These are phyloP conservation scores for Macaria liturata DNA, from an alignment of 2,888 invertebrate genomes.

Conservation along the genomic window DNA sequence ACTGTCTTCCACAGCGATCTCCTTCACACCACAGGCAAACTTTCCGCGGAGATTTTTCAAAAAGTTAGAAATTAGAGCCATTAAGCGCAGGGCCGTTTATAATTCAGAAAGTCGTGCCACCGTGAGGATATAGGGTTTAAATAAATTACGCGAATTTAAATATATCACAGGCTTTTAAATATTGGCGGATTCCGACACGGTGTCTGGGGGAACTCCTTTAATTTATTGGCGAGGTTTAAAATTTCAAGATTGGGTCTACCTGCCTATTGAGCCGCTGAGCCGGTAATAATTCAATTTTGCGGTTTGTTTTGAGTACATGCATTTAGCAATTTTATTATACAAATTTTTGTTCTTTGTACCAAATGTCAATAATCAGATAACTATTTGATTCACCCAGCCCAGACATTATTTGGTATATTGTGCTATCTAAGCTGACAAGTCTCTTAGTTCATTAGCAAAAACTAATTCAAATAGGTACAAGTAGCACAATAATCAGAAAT, in stretches of 20 bases:
- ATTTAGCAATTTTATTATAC: neutral
- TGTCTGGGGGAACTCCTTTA: slow-evolving; percentile 20
- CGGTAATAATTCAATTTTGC: slow-evolving; percentile 2
- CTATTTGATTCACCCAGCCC: no score
- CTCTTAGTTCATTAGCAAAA: no score
- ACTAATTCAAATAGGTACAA: no score
- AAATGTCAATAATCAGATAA: no score
- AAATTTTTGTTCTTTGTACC: no score
- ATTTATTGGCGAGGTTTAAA: slow-evolving; percentile 30
- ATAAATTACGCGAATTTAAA: slow-evolving; percentile 46
- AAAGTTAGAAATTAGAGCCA: slow-evolving; percentile 65
- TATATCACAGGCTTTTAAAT: slow-evolving; percentile 26
- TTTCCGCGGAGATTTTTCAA: slow-evolving; percentile 59
- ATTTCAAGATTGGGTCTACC: slow-evolving; percentile 17
- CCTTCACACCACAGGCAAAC: slow-evolving; percentile 13
- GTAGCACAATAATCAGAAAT: no score
- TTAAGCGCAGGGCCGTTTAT: slow-evolving; percentile 64
- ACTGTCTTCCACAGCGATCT: neutral
- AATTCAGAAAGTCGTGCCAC: slow-evolving; percentile 53
- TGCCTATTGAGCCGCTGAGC: neutral
- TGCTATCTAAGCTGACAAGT: no score
- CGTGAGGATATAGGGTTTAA: slow-evolving; percentile 58
- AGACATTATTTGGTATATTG: no score
- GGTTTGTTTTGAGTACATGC: slow-evolving; percentile 1
- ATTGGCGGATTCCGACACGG: slow-evolving; percentile 29